Conservation (phyloP, 2,888 invertebrate species). For the Nephrocerus scutellatus region DNA sequence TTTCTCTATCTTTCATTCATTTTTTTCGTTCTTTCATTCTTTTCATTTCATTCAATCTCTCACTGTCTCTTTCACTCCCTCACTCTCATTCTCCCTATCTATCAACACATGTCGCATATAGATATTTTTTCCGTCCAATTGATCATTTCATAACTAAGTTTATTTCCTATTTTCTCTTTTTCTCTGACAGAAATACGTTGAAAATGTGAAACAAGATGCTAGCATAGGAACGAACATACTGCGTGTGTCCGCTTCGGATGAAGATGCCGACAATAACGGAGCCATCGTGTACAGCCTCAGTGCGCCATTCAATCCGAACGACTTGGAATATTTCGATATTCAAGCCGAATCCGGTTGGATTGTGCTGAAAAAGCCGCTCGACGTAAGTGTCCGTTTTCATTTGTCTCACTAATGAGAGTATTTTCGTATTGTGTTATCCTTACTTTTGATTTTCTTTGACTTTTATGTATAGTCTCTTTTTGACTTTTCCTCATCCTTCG, state of each 20-base stretch:
- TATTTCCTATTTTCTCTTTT: slow-evolving; percentile 12
- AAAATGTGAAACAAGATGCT: slow-evolving; percentile 94
- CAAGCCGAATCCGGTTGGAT: slow-evolving; percentile 98
- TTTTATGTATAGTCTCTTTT: too few species aligned
- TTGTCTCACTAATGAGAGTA: too few species aligned
- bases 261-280: slow-evolving; percentile 95
- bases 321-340: slow-evolving; percentile 92
- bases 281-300: slow-evolving; percentile 88
- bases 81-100: too few species aligned
- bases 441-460: too few species aligned
- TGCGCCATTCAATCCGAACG: slow-evolving; percentile 79
- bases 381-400: slow-evolving; percentile 74
- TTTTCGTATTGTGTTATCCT: too few species aligned
- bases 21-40: background rate
- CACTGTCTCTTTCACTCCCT: too few species aligned
- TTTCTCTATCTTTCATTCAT: too few species aligned
- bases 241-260: slow-evolving; percentile 91
- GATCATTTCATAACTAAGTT: background rate
- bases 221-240: slow-evolving; percentile 91
- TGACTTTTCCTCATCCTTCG: too few species aligned
- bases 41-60: too few species aligned
- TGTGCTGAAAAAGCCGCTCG: slow-evolving; percentile 86
- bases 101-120: too few species aligned
- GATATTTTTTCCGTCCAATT: background rate
- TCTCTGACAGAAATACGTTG: slow-evolving; percentile 82